Evolutionary conservation across 1,140 invertebrate genomes (phyloP).

Genomic region (Armadillidium nasatum): DNA sequence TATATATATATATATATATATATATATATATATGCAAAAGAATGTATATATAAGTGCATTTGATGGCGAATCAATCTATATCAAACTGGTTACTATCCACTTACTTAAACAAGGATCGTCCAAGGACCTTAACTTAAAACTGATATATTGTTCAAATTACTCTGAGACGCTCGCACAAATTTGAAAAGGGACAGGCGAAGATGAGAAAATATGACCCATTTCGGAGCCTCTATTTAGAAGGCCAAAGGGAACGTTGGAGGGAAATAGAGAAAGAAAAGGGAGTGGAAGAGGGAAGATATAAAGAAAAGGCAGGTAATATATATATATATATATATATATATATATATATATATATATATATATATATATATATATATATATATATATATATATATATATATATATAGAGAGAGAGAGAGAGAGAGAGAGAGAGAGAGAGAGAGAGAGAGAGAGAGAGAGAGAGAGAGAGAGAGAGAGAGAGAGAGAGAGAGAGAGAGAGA

Average conservation of each 20-base stretch:
- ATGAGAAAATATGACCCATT: conserved; percentile 1
- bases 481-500: too few relatives aligned
- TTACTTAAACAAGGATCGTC: not conserved
- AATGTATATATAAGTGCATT: too few relatives aligned
- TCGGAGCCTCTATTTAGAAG: too few relatives aligned
- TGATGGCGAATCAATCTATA: not conserved
- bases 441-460: not conserved
- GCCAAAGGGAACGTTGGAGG: too few relatives aligned
- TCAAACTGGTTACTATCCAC: not conserved
- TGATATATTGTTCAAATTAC: conserved; percentile 12
- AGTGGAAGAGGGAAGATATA: not conserved
- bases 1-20: too few relatives aligned
- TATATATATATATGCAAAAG: too few relatives aligned
- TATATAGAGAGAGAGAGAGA: not conserved
- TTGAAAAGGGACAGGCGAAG: conserved; percentile 4
- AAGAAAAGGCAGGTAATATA: too few relatives aligned
- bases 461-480: too few relatives aligned
- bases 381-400: too few relatives aligned
- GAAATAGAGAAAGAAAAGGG: not conserved
- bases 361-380: too few relatives aligned
- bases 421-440: not conserved
- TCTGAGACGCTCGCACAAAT: not conserved
- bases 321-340: too few relatives aligned
- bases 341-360: too few relatives aligned
- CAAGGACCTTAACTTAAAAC: conserved; percentile 8